These are phyloP conservation scores for Ectemnius lituratus DNA, from an alignment of 2,888 invertebrate species.

Conservation along the genomic window DNA sequence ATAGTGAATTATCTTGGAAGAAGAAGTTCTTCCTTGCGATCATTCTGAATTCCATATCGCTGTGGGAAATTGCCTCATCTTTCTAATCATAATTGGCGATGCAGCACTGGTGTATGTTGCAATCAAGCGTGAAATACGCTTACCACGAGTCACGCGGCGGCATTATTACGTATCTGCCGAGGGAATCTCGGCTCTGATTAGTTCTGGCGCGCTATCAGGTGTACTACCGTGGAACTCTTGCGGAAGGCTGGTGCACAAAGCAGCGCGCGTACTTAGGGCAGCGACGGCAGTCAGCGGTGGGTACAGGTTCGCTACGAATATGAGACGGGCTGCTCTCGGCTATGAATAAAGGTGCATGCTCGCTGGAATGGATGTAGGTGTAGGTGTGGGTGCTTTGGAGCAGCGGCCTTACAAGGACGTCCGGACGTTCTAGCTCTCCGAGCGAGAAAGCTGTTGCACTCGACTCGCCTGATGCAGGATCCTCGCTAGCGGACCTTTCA, in stretches of 20 bases:
- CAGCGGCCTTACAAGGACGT: slow-evolving; percentile 65
- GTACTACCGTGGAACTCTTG: slow-evolving; percentile 10
- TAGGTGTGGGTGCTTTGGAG: slow-evolving; percentile 61
- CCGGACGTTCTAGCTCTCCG: slow-evolving; percentile 59
- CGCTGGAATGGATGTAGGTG: slow-evolving; percentile 39
- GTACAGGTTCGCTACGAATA: slow-evolving; percentile 48
- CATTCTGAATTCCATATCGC: background rate
- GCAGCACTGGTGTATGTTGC: background rate
- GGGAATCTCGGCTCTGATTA: slow-evolving; percentile 39
- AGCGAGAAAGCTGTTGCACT: slow-evolving; percentile 37
- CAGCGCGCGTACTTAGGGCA: slow-evolving; percentile 36
- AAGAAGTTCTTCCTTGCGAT: background rate
- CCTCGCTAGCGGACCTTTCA: slow-evolving; percentile 50
- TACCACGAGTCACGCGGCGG: slow-evolving; percentile 15
- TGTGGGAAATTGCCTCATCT: too few relatives aligned
- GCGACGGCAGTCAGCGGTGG: background rate
- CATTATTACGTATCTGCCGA: background rate
- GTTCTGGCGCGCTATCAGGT: slow-evolving; percentile 41
- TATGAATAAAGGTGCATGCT: slow-evolving; percentile 48
- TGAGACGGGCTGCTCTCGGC: slow-evolving; percentile 31
- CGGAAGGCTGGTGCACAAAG: slow-evolving; percentile 8
- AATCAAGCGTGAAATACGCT: background rate
- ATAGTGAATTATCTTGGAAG: too few relatives aligned
- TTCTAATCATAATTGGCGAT: too few relatives aligned
- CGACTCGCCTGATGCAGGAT: slow-evolving; percentile 37